Percentiles rank a stretch among this genome's conserved stretches.
These are phyloP conservation scores for Scrobipalpa atriplicella DNA, from an alignment of 2,888 invertebrate genomes.

Conservation along the genomic window DNA sequence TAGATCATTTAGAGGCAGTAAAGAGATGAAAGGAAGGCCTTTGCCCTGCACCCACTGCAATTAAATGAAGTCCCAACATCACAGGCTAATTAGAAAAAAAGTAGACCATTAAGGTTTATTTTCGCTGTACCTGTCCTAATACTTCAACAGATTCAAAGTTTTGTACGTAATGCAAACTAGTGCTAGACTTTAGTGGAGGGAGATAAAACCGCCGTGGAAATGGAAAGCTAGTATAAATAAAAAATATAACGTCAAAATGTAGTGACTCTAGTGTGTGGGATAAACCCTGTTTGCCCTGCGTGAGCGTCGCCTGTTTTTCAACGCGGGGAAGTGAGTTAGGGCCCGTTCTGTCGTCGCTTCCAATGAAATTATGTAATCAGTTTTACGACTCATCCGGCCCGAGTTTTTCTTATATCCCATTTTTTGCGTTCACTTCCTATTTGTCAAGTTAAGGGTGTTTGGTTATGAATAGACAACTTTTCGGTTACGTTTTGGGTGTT, in stretches of 20 bases:
- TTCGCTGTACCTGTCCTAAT: too few relatives aligned
- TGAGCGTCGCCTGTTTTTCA: conserved; percentile 69
- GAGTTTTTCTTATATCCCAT: conserved; percentile 58
- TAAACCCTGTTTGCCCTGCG: conserved; percentile 41
- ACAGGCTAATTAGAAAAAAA: too few relatives aligned
- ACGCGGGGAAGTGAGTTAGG: conserved; percentile 67
- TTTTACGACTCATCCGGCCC: conserved; percentile 71
- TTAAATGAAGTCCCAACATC: too few relatives aligned
- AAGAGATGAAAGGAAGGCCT: too few relatives aligned
- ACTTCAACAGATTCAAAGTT: too few relatives aligned
- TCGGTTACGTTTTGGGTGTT: conserved; percentile 3
- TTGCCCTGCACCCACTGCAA: too few relatives aligned
- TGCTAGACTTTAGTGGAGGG: too few relatives aligned
- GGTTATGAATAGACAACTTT: conserved; percentile 33
- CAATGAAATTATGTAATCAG: conserved; percentile 77
- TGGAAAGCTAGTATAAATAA: too few relatives aligned
- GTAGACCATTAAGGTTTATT: too few relatives aligned
- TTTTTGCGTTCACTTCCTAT: conserved; percentile 43
- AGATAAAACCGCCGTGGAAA: too few relatives aligned
- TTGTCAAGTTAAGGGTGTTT: conserved; percentile 38
- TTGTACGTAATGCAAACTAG: too few relatives aligned
- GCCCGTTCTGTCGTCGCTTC: conserved; percentile 69
- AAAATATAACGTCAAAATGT: not conserved
- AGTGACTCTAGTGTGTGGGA: not conserved
- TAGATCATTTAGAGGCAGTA: too few relatives aligned